Conservation (phyloP, 2,888 invertebrate genomes). For the Lasioglossum calceatum region DNA sequence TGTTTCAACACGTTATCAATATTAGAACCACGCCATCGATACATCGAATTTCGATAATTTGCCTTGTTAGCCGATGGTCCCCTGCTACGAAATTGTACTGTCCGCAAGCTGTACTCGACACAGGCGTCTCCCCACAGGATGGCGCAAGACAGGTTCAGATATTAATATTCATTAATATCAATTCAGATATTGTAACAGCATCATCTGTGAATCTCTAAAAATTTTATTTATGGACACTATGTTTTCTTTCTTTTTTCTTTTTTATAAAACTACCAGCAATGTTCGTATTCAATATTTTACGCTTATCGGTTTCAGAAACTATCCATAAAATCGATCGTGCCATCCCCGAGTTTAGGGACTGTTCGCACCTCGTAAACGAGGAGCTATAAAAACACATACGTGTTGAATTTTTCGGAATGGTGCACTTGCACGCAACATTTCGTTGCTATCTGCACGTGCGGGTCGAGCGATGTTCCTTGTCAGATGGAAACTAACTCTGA, state of each 20-base stretch:
- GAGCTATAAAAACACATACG: neutral
- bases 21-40: neutral
- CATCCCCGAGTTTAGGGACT: neutral
- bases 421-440: neutral
- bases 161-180: neutral
- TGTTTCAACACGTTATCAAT: neutral
- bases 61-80: neutral
- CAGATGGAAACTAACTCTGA: neutral
- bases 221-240: neutral
- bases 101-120: neutral
- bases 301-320: neutral
- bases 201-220: neutral
- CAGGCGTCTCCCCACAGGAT: neutral
- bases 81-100: neutral
- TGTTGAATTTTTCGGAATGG: neutral
- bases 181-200: neutral
- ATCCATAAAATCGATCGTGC: neutral
- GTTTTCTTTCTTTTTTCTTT: neutral
- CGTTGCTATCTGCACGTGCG: neutral
- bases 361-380: neutral
- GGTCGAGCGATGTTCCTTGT: neutral
- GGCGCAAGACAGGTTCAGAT: neutral
- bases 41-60: slow-evolving; percentile 5
- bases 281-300: neutral
- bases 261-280: neutral